Conservation (phyloP, 1,140 invertebrate species). For the Panagrolaimus sp. region DNA sequence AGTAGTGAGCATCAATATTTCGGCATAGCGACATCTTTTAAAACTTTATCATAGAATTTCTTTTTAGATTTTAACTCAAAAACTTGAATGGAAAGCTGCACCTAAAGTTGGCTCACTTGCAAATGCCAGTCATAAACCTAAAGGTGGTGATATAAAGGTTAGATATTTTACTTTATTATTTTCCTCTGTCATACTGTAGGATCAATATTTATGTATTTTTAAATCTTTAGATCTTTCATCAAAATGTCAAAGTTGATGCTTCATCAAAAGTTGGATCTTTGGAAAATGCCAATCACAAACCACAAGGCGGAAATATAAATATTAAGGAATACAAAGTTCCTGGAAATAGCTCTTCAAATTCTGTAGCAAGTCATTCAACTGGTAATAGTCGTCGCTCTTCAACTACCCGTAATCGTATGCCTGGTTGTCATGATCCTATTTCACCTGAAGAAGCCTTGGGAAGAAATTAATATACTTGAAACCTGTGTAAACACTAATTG, state of each 20-base stretch:
- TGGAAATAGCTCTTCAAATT: background rate
- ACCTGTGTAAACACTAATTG: too few relatives aligned
- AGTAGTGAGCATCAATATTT: too few relatives aligned
- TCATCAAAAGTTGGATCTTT: slow-evolving; percentile 87
- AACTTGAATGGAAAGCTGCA: slow-evolving; percentile 78
- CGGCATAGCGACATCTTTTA: too few relatives aligned
- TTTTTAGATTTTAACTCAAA: slow-evolving; percentile 58
- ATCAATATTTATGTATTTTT: slow-evolving; percentile 9
- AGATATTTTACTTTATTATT: too few relatives aligned
- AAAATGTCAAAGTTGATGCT: slow-evolving; percentile 51
- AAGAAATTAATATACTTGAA: background rate
- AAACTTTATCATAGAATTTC: too few relatives aligned
- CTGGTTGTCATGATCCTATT: background rate
- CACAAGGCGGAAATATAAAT: slow-evolving; percentile 82
- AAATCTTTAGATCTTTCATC: slow-evolving; percentile 24
- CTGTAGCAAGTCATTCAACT: slow-evolving; percentile 1
- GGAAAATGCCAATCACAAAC: slow-evolving; percentile 77
- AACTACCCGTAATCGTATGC: background rate
- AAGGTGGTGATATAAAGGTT: slow-evolving; percentile 84
- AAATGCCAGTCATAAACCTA: slow-evolving; percentile 78
- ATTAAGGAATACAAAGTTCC: slow-evolving; percentile 60
- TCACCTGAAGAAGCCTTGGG: slow-evolving; percentile 9
- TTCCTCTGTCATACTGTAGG: slow-evolving; percentile 60
- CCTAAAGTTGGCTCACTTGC: slow-evolving; percentile 86
- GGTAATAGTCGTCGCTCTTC: background rate